Base-by-base conservation (phyloP, 2,113 vertebrate genomes). In the Uria aalge region DNA sequence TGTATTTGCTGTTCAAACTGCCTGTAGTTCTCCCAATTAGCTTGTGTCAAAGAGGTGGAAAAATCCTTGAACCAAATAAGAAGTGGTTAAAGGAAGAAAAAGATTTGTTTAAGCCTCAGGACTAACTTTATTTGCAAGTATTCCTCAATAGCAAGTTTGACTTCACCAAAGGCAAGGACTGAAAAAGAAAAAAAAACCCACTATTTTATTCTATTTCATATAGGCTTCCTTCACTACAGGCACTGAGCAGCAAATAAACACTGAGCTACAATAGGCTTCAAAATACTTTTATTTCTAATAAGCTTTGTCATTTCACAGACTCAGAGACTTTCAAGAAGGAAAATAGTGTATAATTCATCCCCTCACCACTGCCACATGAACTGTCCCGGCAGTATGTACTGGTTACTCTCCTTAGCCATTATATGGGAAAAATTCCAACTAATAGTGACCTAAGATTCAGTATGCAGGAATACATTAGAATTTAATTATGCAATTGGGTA, bases 21-120 rank as follows among this genome's bases (percentile, higher is more conserved):
- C 92, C 96, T 93, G 88, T 93, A 97, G 96, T 98, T 96, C 86
- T 95, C 97, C 93, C 94, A 98, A 97, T 98, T 98, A 98, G 93
- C 75, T 97, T 85, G 53, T 94, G 96, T 97, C 96, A 96, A 94
- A 95, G 85, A 93, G 94, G 83, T 81, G 73, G 96, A 94, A 95
- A 85, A 95, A 86, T 78, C 92, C 92, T 85, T 85, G 66, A 97
- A 96, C 91, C 67, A 90, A 32, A 69, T 86, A 94, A 82, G 94
- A 82, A 71, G 64, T 95, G 82, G 96, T 97, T 97, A 94, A 94
- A 95, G 73, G 88, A 85, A 89, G 79, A 85, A 88, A 96, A 93
- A 94, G 53, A 93, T 94, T 91, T 95, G 69, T 87, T 95, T 97
- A 95, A 96, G 87, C 92, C 92, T 94, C 90, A 97, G 80, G 91